phyloP scores from a whole-genome alignment of 2,113 vertebrate genomes.

The Brachionichthys hirsutus region DNA sequence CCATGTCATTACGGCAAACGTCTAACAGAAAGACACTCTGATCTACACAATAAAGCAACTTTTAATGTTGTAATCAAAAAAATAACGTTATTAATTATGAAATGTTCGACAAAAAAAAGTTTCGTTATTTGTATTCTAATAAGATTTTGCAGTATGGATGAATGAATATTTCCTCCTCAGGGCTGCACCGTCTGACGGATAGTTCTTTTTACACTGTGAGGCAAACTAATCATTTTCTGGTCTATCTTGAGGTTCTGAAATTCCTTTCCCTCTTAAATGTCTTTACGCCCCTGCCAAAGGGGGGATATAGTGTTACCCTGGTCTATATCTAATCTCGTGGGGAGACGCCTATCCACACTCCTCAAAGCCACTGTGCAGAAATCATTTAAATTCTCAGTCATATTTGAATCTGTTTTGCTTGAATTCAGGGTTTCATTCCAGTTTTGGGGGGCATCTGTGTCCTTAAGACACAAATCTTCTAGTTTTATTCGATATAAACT shows the following conservation, averaged over 20 bases:
- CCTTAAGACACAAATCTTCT: too few relatives aligned
- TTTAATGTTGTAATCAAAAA: conserved; percentile 2
- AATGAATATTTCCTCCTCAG: conserved; percentile 11
- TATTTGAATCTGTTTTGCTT: too few relatives aligned
- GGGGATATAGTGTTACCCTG: too few relatives aligned
- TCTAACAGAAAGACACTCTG: neutral
- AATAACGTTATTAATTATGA: conserved; percentile 14
- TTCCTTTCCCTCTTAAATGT: neutral
- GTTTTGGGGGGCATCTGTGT: too few relatives aligned
- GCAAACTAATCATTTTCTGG: conserved; percentile 11
- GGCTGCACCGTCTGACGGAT: neutral
- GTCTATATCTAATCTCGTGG: too few relatives aligned
- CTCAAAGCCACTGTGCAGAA: too few relatives aligned
- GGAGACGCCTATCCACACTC: too few relatives aligned
- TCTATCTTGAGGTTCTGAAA: conserved; percentile 18
- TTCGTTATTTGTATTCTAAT: neutral
- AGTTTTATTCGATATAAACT: conserved; percentile 4
- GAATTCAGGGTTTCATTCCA: too few relatives aligned
- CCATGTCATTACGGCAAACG: too few relatives aligned
- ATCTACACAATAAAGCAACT: neutral
- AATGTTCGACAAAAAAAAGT: neutral
- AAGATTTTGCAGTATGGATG: too few relatives aligned
- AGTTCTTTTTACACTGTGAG: conserved; percentile 7
- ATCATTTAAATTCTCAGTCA: too few relatives aligned
- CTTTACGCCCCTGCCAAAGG: conserved; percentile 1